Conservation (phyloP, 2,113 vertebrate species). For the Apteryx owenii region DNA sequence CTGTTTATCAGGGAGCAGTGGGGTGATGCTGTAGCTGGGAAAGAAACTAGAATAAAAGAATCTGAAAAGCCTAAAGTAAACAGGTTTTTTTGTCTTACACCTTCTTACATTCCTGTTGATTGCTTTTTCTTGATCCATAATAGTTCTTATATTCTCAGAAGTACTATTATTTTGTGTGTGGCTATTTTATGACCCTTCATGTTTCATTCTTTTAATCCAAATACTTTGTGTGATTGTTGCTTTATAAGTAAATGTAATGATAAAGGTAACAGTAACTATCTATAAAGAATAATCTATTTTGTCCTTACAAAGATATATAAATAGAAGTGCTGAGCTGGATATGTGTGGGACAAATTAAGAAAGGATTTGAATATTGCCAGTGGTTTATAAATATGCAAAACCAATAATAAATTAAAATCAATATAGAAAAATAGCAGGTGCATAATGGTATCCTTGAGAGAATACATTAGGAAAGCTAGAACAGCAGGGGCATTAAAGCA, state of each 20-base stretch:
- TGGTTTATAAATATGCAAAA: background rate
- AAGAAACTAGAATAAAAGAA: background rate
- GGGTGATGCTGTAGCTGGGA: background rate
- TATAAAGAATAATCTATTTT: background rate
- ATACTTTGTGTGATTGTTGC: background rate
- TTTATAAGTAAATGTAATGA: background rate
- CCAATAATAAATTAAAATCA: background rate
- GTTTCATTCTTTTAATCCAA: background rate
- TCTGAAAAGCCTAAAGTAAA: background rate
- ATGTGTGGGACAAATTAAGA: background rate
- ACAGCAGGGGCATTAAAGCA: slow-evolving; percentile 17
- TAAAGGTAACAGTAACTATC: background rate
- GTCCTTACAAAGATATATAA: background rate
- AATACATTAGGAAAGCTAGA: background rate
- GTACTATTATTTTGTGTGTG: background rate
- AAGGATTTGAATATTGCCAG: background rate
- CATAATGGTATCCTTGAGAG: background rate
- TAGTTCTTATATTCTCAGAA: background rate
- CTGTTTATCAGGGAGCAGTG: background rate
- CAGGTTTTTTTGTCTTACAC: background rate
- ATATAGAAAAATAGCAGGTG: background rate
- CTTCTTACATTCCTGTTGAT: background rate
- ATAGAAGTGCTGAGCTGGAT: background rate
- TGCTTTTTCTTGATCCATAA: background rate
- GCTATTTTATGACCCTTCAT: background rate